Percentiles rank a stretch among this genome's conserved stretches.
These are phyloP conservation scores for Danio tinwini DNA, from an alignment of 2,797 vertebrate genomes.

Conservation along the genomic window DNA sequence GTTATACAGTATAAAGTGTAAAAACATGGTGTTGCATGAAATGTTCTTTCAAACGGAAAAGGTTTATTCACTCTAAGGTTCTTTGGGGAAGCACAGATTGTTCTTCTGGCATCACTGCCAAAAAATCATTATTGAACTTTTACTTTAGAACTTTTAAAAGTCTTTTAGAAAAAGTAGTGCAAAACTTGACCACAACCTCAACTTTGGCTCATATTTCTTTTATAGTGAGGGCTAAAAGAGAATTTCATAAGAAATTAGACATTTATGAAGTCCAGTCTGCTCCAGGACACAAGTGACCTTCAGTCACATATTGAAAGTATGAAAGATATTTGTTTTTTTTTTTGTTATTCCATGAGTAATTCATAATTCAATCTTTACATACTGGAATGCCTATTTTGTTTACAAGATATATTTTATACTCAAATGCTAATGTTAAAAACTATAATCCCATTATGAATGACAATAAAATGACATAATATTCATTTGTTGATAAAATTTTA, in stretches of 20 bases:
- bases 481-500: too few relatives aligned
- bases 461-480: too few relatives aligned
- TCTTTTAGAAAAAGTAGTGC: not conserved
- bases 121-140: too few relatives aligned
- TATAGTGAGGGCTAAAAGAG: not conserved
- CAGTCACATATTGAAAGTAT: not conserved
- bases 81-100: too few relatives aligned
- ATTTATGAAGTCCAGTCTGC: not conserved
- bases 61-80: too few relatives aligned
- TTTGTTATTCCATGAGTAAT: not conserved
- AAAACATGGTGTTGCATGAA: too few relatives aligned
- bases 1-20: too few relatives aligned
- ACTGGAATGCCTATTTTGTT: not conserved
- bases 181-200: not conserved
- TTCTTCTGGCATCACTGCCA: not conserved
- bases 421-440: too few relatives aligned
- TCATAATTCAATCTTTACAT: not conserved
- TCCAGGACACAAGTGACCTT: not conserved
- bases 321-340: not conserved
- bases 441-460: too few relatives aligned
- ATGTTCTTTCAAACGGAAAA: too few relatives aligned
- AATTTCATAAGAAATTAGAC: not conserved
- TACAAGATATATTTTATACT: not conserved
- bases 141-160: not conserved
- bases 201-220: slow-evolving; percentile 7